Evolutionary conservation across 2,888 invertebrate genomes (phyloP), one percentile per base, ranked within the genome.

Genomic region (Druceiella hillmani): DNA sequence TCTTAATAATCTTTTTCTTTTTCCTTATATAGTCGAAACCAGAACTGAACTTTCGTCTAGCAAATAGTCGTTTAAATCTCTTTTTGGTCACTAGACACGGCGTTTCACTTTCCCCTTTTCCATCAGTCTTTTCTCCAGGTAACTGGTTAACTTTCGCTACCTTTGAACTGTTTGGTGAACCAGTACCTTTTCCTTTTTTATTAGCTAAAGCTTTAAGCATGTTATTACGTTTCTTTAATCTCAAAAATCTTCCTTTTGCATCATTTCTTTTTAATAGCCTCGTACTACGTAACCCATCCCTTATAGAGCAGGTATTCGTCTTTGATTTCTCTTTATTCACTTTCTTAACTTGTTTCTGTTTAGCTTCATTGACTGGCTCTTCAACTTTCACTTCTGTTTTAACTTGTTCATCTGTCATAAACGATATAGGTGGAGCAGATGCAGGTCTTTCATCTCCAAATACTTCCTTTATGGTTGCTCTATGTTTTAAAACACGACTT

Each of bases 11-110:
- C 55, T 87, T 87, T 61, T 91, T 91, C 68, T 89, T 90, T 55
- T 91, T 91, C 20, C 89, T 72, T 43, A 91, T 87, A 49, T 91
- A 91, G 68, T 91, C 91, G 59, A 91, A 91, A 4, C 87, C 87
- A 9, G 86, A 87, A 52, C 84, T 83, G 55, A 85, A 81, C 65
- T 86, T 87, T 48, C 85, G 68, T 51, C 85, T 64, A n/a, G 79
- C 77, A 49, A 78, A 79, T 24, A 81, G 66, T 38, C 81, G 69
- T 52, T 79, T 81, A 11, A 77, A 68, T 20, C 77, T 73, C 56
- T 77, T 79, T 39, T 73, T 70, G 41, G 51, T 59, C 35, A 58
- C 56, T 10, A 13, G 15, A 5, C 10, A 7, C 27, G 27, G 27
- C 27, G 9, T 11, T 43, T 66, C 70, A 5, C 57, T 49, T 17